Base-by-base conservation (phyloP, 2,888 invertebrate species). In the Willowsia nigromaculata region DNA sequence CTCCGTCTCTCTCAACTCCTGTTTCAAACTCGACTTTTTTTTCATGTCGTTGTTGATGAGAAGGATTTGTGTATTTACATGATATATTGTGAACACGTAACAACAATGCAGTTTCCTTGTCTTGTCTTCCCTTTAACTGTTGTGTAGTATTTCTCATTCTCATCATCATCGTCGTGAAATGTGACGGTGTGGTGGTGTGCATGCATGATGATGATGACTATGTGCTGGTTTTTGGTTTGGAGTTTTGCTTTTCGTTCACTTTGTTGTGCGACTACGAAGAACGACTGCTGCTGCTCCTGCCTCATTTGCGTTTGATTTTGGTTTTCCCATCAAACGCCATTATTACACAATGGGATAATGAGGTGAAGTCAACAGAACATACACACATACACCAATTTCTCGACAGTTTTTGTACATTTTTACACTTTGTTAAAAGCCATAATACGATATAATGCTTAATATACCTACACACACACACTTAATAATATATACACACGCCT, bases 321-420 rank as follows among this genome's bases (percentile, higher is more conserved):
- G 80, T 87, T 87, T 81, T 87, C 81, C 86, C 80, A 87, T 87
- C 86, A 80, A 87, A 87, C 86, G 81, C 80, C 53, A 87, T 87
- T 81, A 87, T 87, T 87, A 87, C 37, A 87, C 86, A 87, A 87
- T 81, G 33, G 86, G 86, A 87, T 81, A 87, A 87, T 87, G 86
- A 87, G 86, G 80, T 71, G 81, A 87, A 87, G 86, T 87, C 81
- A 87, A 81, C 86, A n/a, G n/a, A n/a, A n/a, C n/a, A n/a, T n/a
- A n/a, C n/a, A n/a, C n/a, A n/a, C n/a, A n/a, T n/a, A 81, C 68
- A 81, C 86, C 68, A 53, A 86, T 62, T 80, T 80, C 86, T 81
- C 80, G 81, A 87, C 81, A 87, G 80, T 80, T 87, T n/a, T 78
- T 33, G 15, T 22, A 30, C 76, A 56, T 78, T 37, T 78, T 53